Base-by-base conservation (phyloP, 2,113 vertebrate genomes). In the Bambusicola thoracicus region DNA sequence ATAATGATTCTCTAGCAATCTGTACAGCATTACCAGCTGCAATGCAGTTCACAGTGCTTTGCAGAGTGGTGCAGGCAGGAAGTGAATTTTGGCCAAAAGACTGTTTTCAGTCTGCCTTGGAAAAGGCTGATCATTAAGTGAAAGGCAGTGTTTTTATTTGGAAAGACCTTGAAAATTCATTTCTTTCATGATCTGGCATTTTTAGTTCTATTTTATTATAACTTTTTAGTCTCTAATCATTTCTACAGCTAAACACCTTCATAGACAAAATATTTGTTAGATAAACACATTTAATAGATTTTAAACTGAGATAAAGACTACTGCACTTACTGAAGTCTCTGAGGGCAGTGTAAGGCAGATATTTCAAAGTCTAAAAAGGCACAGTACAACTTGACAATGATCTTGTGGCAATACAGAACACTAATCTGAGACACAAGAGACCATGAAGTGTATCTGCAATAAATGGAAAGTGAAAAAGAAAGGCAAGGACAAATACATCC, bases 361-460 rank as follows among this genome's bases (percentile, higher is more conserved):
- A 85, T 72, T 95, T 89, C 85, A 87, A 29, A 74, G 38, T 61
- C 46, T 87, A 72, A 74, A 87, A 88, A 48, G 55, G 20, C 72
- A 75, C 48, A 70, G 44, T 59, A 66, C 76, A 19, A 63, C 22
- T 65, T 3, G 1, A n/a, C 49, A 77, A 61, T 67, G 49, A 77
- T 83, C 79, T 94, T 85, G 19, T 85, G 78, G 32, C 58, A 85
- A 25, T 36, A 74, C 7, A 56, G 87, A 89, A 68, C 68, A 68
- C 46, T 87, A 70, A 90, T 77, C 59, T 75, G 68, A 87, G 89
- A 75, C 75, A 92, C 56, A 92, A 48, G 93, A 91, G 80, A 65
- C 82, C 0, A 0, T 68, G 81, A 94, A 83, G 22, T 81, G 22
- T 56, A 24, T 65, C 72, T 48, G 36, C 29, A 90, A 73, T 70